Percentiles rank a stretch among this genome's conserved stretches.
These are phyloP conservation scores for Paradisaea rubra DNA, from an alignment of 2,113 vertebrate species.

Conservation along the genomic window DNA sequence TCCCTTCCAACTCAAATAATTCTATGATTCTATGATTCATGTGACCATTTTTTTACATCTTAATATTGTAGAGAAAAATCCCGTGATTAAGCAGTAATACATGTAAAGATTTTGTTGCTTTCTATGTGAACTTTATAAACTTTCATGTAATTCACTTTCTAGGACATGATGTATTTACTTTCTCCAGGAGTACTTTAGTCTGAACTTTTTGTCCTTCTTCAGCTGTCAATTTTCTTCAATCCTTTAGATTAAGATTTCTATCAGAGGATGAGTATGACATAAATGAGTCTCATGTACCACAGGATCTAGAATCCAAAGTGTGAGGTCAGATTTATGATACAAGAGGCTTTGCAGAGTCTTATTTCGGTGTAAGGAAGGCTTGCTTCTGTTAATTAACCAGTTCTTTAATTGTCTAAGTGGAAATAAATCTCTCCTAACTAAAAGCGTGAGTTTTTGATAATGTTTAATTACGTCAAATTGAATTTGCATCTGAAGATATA, in stretches of 20 bases:
- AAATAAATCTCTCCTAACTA: not conserved
- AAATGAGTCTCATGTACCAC: not conserved
- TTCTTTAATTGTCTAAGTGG: not conserved
- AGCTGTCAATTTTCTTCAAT: not conserved
- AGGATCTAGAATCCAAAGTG: not conserved
- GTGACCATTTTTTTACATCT: not conserved
- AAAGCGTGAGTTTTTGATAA: not conserved
- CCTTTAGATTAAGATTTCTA: not conserved
- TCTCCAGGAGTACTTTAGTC: not conserved
- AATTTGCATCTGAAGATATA: not conserved
- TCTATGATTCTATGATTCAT: not conserved
- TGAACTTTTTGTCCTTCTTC: not conserved
- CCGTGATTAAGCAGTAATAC: not conserved
- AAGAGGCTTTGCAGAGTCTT: not conserved
- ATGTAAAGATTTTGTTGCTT: not conserved
- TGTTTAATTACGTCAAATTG: not conserved
- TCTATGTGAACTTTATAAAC: not conserved
- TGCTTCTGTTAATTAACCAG: not conserved
- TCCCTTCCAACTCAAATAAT: not conserved
- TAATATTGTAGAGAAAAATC: not conserved
- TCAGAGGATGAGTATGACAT: not conserved
- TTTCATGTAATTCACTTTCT: not conserved
- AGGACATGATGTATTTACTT: accelerated
- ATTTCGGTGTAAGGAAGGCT: not conserved
- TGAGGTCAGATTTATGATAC: not conserved